A percentile compares a stretch with the other conserved stretches of the same genome.
Conservation (phyloP, 2,888 invertebrate species). For the Drosophila paramelanica region DNA sequence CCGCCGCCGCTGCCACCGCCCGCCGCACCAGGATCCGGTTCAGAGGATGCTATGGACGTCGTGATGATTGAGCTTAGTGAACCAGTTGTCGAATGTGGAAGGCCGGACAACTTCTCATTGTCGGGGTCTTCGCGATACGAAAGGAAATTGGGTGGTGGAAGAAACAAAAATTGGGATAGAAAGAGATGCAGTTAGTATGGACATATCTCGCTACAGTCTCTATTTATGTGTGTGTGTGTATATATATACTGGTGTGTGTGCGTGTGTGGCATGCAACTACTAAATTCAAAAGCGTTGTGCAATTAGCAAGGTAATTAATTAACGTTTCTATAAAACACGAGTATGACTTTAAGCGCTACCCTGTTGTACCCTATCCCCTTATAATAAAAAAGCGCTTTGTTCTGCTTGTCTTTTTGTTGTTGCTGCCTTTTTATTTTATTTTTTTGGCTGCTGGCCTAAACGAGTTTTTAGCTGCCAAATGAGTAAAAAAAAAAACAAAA, state of each 20-base stretch:
- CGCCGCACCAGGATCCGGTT: constrained; percentile 86
- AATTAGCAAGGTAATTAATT: constrained; percentile 68
- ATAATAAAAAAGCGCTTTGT: constrained; percentile 8
- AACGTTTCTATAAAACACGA: constrained; percentile 58
- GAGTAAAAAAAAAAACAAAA: constrained; percentile 22
- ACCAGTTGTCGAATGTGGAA: constrained; percentile 85
- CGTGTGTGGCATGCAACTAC: constrained; percentile 60
- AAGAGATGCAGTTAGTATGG: constrained; percentile 38
- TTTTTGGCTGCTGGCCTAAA: constrained; percentile 31
- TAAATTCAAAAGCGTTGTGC: constrained; percentile 54
- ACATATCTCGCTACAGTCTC: constrained; percentile 7
- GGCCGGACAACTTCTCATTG: constrained; percentile 85
- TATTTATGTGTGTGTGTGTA: background rate
- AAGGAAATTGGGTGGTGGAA: constrained; percentile 5
- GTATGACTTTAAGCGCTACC: constrained; percentile 18
- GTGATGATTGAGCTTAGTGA: constrained; percentile 87
- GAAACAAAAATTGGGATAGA: constrained; percentile 14
- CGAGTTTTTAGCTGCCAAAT: constrained; percentile 32
- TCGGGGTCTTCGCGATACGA: constrained; percentile 81
- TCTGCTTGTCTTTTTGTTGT: constrained; percentile 1
- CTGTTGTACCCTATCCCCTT: constrained; percentile 4
- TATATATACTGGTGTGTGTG: constrained; percentile 9
- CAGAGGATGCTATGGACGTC: constrained; percentile 86
- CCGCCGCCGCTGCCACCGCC: constrained; percentile 79
- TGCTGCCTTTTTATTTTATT: background rate